Evolutionary conservation across 2,888 invertebrate genomes (phyloP).

Genomic region (Adelognathus sp.): DNA sequence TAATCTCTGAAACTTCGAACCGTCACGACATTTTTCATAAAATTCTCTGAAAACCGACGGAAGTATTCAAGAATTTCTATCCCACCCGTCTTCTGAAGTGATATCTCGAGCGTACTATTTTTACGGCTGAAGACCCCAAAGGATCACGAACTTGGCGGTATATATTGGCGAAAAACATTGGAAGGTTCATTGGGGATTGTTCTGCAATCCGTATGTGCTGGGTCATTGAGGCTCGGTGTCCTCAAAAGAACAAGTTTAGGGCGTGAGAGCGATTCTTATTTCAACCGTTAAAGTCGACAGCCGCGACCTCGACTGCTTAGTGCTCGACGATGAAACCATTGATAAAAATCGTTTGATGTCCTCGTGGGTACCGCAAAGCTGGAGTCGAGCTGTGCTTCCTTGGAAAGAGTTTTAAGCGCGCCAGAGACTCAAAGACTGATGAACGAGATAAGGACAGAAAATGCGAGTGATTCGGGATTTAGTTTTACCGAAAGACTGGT

Average conservation of each 20-base stretch:
- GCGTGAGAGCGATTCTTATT: neutral
- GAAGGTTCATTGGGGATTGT: neutral
- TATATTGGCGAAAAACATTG: neutral
- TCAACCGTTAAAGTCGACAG: slow-evolving; percentile 4
- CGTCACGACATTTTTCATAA: neutral
- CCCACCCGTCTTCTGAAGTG: neutral
- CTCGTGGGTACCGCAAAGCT: neutral
- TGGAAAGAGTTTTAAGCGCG: neutral
- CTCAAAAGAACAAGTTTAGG: neutral
- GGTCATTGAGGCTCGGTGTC: neutral
- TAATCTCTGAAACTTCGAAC: neutral
- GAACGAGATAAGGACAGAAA: slow-evolving; percentile 3
- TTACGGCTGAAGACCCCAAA: neutral
- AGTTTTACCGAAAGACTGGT: too few species aligned
- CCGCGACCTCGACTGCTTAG: slow-evolving; percentile 4
- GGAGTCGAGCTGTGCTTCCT: neutral
- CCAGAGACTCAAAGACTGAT: neutral
- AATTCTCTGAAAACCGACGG: neutral
- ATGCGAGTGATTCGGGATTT: neutral
- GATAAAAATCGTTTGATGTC: slow-evolving; percentile 36
- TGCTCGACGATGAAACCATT: slow-evolving; percentile 12
- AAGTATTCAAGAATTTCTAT: neutral
- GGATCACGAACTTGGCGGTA: neutral
- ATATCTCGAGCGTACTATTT: neutral
- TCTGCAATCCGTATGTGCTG: neutral